A percentile compares a stretch with the other conserved stretches of the same genome.
Evolutionary conservation across 2,888 invertebrate genomes (phyloP).

Genomic region (Serripes groenlandicus): DNA sequence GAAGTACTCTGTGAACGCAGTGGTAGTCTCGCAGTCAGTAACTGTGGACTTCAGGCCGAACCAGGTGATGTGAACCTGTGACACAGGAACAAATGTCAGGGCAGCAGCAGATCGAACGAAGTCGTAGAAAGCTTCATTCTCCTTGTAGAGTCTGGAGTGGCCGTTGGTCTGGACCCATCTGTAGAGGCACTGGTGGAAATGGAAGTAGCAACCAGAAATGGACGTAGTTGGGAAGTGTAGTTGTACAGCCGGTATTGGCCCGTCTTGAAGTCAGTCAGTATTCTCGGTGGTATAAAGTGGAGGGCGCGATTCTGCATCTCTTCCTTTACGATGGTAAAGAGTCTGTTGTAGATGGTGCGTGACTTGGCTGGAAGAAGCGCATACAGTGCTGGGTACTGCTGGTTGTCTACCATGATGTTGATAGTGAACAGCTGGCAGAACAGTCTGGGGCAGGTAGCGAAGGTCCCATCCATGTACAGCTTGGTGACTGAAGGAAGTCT

Average conservation of each 20-base stretch:
- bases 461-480: constrained; percentile 14
- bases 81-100: constrained; percentile 3
- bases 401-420: constrained; percentile 8
- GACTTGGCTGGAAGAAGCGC: constrained; percentile 18
- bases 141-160: constrained; percentile 4
- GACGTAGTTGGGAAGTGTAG: constrained; percentile 7
- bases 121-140: neutral
- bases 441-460: constrained; percentile 11
- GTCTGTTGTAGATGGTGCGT: constrained; percentile 8
- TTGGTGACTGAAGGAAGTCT: neutral
- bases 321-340: constrained; percentile 15
- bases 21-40: constrained; percentile 15
- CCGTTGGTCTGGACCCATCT: constrained; percentile 14
- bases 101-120: constrained; percentile 7
- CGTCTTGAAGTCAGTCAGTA: constrained; percentile 9
- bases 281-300: neutral
- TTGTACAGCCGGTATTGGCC: neutral
- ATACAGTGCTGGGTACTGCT: constrained; percentile 14
- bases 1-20: neutral
- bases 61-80: neutral
- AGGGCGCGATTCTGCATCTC: constrained; percentile 11
- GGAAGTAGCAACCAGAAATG: constrained; percentile 17
- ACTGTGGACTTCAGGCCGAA: no score
- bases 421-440: constrained; percentile 24
- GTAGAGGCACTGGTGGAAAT: constrained; percentile 25